These are phyloP conservation scores for Pogonomyrmex californicus DNA, from an alignment of 1,140 invertebrate species.

Conservation along the genomic window DNA sequence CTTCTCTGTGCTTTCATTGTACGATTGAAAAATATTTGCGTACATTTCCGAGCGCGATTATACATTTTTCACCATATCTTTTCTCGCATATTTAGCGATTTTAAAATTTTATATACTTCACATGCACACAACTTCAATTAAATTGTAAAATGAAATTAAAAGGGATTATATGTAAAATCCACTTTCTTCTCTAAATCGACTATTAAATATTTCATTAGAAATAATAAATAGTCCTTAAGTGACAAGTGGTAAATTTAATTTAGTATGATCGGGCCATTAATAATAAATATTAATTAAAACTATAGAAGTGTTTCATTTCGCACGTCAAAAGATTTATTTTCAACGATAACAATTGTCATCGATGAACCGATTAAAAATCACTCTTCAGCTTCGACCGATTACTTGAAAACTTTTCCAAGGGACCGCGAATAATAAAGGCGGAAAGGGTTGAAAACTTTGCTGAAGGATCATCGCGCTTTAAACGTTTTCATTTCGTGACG, in stretches of 20 bases:
- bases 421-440: neutral
- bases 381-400: slow-evolving; percentile 6
- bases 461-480: slow-evolving; percentile 73
- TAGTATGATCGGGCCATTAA: neutral
- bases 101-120: slow-evolving; percentile 22
- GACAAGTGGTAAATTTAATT: slow-evolving; percentile 10
- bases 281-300: slow-evolving; percentile 50
- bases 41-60: slow-evolving; percentile 45
- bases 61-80: slow-evolving; percentile 24
- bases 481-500: slow-evolving; percentile 74
- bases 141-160: neutral
- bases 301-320: slow-evolving; percentile 29
- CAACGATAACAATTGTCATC: slow-evolving; percentile 26
- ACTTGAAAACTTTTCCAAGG: slow-evolving; percentile 32
- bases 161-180: neutral
- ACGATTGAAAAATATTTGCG: slow-evolving; percentile 56
- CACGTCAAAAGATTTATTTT: slow-evolving; percentile 17
- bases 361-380: slow-evolving; percentile 29
- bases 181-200: neutral
- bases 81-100: neutral
- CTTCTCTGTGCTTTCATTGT: slow-evolving; percentile 39
- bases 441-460: slow-evolving; percentile 67
- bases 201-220: neutral
- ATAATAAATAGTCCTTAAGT: slow-evolving; percentile 7
- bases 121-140: neutral